A percentile compares a stretch with the other conserved stretches of the same genome.
Evolutionary conservation across 2,113 vertebrate genomes (phyloP).

Genomic region (Gnathonemus echidnorhynchus): DNA sequence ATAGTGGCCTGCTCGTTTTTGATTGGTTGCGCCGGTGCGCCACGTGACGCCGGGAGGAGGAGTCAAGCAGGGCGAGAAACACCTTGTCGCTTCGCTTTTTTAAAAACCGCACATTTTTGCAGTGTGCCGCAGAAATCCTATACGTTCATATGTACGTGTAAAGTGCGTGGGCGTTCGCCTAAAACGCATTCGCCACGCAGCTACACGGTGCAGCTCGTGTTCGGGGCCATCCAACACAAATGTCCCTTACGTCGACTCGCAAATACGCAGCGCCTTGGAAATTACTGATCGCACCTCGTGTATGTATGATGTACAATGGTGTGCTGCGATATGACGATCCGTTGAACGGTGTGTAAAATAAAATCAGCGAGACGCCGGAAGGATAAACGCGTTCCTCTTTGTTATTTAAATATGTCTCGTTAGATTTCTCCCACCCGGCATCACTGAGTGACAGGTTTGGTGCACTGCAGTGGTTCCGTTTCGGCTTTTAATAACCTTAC

Average conservation of each 20-base stretch:
- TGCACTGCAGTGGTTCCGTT: constrained; percentile 59
- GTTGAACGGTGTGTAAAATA: neutral
- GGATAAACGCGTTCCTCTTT: neutral
- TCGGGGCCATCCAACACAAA: neutral
- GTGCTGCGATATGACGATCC: neutral
- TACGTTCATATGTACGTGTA: constrained; percentile 28
- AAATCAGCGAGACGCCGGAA: neutral
- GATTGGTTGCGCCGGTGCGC: constrained; percentile 67
- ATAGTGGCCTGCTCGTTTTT: constrained; percentile 64
- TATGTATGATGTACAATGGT: neutral
- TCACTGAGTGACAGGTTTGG: constrained; percentile 33
- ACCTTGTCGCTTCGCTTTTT: constrained; percentile 19
- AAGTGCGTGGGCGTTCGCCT: constrained; percentile 28
- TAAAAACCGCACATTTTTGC: constrained; percentile 18
- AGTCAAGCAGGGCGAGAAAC: constrained; percentile 28
- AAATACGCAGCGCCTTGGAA: neutral
- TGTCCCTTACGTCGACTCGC: neutral
- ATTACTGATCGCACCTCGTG: neutral
- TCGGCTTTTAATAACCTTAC: constrained; percentile 29
- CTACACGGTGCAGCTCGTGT: neutral
- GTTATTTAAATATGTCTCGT: neutral
- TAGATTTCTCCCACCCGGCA: neutral
- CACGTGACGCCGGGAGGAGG: constrained; percentile 60
- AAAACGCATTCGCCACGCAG: neutral
- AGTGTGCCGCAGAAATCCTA: constrained; percentile 26